phyloP scores from a whole-genome alignment of 2,113 vertebrate genomes.

The Balaeniceps rex region DNA sequence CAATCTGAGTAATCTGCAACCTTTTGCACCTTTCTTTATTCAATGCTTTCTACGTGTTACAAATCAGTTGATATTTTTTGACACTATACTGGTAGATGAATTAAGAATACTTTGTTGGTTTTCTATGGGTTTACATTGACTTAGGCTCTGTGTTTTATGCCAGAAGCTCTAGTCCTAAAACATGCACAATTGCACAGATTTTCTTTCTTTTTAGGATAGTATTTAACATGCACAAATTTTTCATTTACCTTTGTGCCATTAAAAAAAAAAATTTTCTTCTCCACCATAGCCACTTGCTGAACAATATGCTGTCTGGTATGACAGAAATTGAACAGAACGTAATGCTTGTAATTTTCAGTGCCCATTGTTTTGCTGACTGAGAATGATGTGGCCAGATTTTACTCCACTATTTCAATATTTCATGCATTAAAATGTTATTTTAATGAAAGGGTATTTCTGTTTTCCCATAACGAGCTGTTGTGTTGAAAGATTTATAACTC shows the following conservation, averaged over 20 bases:
- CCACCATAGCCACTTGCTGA: not conserved
- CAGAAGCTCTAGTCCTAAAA: conserved; percentile 2
- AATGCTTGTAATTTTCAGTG: not conserved
- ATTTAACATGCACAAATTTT: not conserved
- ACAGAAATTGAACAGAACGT: not conserved
- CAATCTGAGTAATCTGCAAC: not conserved
- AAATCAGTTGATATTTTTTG: not conserved
- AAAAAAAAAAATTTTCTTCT: not conserved
- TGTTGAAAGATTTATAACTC: not conserved
- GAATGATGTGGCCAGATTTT: not conserved
- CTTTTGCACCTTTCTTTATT: not conserved
- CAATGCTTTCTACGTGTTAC: not conserved
- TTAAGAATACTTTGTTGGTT: not conserved
- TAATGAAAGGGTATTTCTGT: not conserved
- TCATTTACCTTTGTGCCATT: not conserved
- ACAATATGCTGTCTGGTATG: not conserved
- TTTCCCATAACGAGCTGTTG: not conserved
- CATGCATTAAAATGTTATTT: not conserved
- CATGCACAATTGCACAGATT: not conserved
- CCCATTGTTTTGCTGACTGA: not conserved
- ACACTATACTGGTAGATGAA: not conserved
- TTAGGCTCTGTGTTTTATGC: not conserved
- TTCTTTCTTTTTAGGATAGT: not conserved
- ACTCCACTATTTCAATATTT: not conserved
- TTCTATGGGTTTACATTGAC: not conserved